Evolutionary conservation across 2,888 invertebrate species (phyloP), one percentile per base, ranked within the genome.

Genomic region (Chesias legatella): DNA sequence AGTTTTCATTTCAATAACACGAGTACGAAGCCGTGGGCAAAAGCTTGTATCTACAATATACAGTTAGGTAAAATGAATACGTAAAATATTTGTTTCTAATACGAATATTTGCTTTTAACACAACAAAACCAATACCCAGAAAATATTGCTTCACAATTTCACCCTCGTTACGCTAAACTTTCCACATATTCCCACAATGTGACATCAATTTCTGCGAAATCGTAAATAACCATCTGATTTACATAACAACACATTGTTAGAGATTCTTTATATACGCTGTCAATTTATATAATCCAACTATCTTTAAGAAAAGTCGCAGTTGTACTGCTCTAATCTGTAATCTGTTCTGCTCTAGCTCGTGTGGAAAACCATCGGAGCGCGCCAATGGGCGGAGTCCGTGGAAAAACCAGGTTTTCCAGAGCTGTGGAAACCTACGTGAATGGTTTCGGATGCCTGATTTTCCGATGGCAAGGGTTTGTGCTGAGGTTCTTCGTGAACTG

Each of bases 151-250:
- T 7, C 8, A 25, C 22, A 38, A 50, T 28, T 32, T 29, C 25
- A 33, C 35, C 22, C 34, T 37, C 33, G 43, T 51, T 41, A 48
- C 38, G 51, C 40, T 47, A 52, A 80, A 81, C 66, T 81, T 81
- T 72, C 52, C 67, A 63, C 75, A 76, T 82, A 80, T 73, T 67
- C 78, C 69, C 64, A 50, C 51, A 52, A 56, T 51, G 62, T 66
- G 73, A 72, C 74, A 74, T 73, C 73, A 78, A 82, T 84, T 81
- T 78, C 72, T 63, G 63, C 56, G 60, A 62, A 66, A 67, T 73
- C 71, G 73, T 85, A 85, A 85, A 84, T 85, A 86, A 77, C 75
- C 56, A 49, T 65, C 78, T 78, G 69, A 84, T 85, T 83, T 84
- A 83, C 85, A 84, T 85, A 82, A 73, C 66, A 66, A 71, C 70